phyloP scores from a whole-genome alignment of 2,113 vertebrate species.

The Channa maculata region DNA sequence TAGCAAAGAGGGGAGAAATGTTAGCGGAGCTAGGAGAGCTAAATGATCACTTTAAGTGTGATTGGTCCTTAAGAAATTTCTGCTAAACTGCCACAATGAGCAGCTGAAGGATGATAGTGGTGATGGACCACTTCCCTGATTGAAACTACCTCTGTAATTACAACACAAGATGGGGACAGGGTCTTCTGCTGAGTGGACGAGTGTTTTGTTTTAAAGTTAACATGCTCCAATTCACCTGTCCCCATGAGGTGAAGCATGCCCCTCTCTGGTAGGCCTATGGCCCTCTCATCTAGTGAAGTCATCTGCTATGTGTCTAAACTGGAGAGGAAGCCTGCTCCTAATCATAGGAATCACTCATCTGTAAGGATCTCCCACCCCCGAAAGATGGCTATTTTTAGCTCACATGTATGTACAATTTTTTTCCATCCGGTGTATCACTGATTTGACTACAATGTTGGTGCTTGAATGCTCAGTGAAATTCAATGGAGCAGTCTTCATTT shows the following conservation, averaged over 20 bases:
- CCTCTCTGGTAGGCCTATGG: constrained; percentile 54
- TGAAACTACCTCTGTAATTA: constrained; percentile 73
- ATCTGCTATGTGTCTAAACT: constrained; percentile 60
- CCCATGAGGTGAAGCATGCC: constrained; percentile 65
- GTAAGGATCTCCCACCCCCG: constrained; percentile 10
- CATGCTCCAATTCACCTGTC: constrained; percentile 80
- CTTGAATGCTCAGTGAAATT: constrained; percentile 50
- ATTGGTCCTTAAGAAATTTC: constrained; percentile 10
- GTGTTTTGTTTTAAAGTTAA: constrained; percentile 76
- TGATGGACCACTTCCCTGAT: constrained; percentile 54
- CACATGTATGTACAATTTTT: constrained; percentile 42
- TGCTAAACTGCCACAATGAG: constrained; percentile 27
- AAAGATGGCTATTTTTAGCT: constrained; percentile 53
- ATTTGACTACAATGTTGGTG: constrained; percentile 50
- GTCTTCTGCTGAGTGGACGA: constrained; percentile 67
- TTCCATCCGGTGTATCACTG: constrained; percentile 51
- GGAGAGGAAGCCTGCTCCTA: constrained; percentile 56
- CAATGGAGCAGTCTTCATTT: constrained; percentile 34
- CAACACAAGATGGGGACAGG: constrained; percentile 48
- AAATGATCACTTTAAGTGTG: constrained; percentile 3
- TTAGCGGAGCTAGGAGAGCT: not conserved
- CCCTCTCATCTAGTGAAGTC: constrained; percentile 56
- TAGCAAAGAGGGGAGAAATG: not conserved
- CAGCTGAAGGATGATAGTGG: constrained; percentile 25
- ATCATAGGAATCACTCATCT: constrained; percentile 70